Base-by-base conservation (phyloP, 2,797 vertebrate genomes). In the Diplodus puntazzo region DNA sequence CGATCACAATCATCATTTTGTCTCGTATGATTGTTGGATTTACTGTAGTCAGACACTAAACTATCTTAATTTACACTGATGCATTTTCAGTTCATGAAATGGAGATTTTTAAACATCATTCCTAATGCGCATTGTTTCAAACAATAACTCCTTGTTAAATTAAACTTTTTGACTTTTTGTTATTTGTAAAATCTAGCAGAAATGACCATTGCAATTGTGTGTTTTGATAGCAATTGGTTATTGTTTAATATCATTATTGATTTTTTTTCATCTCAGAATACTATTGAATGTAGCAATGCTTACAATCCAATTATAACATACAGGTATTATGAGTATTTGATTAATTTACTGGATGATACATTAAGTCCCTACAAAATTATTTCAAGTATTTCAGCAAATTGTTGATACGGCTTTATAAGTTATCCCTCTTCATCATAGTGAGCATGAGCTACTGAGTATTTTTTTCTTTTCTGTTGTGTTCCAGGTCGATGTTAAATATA, bases 401-500 rank as follows among this genome's bases (percentile, higher is more conserved):
- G 59, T 25, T n/a, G 43, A 45, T 34, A 34, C 6, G 30, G 30
- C 30, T 34, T 8, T 34, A 45, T 63, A 46, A 65, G 13, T 67
- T 25, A 1, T 45, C 5, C 62, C 45, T 50, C 53, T 18, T 59
- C 53, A 23, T 11, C 17, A 20, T 8, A 0, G 1, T 39, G 11
- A 46, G 23, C n/a, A 11, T 23, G 59, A 60, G 58, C 11, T 67
- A 21, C 18, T 11, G 30, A 21, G 20, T 23, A 25, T 43, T 25
- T 34, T 34, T 27, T 27, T 34, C 34, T 42, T 21, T 45, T 17
- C 21, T 42, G 11, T 49, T 21, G 27, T 42, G 34, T 65, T 54
- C 18, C 13, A 25, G 17, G 48, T 63, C 75, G 30, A 61, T 53
- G 48, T 71, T 69, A 61, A 69, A 72, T 59, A 61, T 14, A 64